Conservation (phyloP, 1,140 invertebrate genomes). For the Philopotamus ludificatus region DNA sequence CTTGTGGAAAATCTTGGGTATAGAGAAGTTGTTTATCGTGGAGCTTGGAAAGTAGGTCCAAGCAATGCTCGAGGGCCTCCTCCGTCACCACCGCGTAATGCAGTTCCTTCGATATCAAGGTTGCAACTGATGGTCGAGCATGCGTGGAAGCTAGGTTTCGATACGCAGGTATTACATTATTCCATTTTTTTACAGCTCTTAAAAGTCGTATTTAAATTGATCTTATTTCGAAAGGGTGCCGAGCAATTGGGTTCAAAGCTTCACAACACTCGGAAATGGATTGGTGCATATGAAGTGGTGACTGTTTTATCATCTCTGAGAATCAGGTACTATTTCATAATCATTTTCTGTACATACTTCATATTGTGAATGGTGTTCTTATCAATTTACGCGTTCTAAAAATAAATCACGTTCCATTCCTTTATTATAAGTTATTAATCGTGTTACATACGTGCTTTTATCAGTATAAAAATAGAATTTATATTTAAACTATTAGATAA, state of each 20-base stretch:
- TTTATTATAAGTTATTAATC: no score
- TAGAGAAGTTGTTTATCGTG: slow-evolving; percentile 64
- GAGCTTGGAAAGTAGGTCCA: slow-evolving; percentile 54
- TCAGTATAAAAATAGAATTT: no score
- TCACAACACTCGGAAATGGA: slow-evolving; percentile 88
- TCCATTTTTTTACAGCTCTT: neutral
- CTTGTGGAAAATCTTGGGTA: slow-evolving; percentile 73
- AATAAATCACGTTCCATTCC: neutral
- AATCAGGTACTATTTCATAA: slow-evolving; percentile 60
- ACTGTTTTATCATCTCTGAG: slow-evolving; percentile 75
- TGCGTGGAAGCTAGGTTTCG: slow-evolving; percentile 87
- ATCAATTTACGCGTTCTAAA: neutral
- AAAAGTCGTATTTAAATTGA: neutral
- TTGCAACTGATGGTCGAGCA: slow-evolving; percentile 82
- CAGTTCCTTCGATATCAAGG: slow-evolving; percentile 80
- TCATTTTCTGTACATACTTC: neutral
- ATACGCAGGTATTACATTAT: slow-evolving; percentile 59
- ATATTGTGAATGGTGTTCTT: neutral
- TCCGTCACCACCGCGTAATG: slow-evolving; percentile 57
- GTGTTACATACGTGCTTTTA: no score
- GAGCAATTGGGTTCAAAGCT: slow-evolving; percentile 80
- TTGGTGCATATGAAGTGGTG: slow-evolving; percentile 84
- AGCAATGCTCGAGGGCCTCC: slow-evolving; percentile 46
- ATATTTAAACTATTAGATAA: no score
- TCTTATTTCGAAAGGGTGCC: slow-evolving; percentile 60